A percentile compares a stretch with the other conserved stretches of the same genome.
phyloP scores from a whole-genome alignment of 2,888 invertebrate species.

The Saturnia japonica region DNA sequence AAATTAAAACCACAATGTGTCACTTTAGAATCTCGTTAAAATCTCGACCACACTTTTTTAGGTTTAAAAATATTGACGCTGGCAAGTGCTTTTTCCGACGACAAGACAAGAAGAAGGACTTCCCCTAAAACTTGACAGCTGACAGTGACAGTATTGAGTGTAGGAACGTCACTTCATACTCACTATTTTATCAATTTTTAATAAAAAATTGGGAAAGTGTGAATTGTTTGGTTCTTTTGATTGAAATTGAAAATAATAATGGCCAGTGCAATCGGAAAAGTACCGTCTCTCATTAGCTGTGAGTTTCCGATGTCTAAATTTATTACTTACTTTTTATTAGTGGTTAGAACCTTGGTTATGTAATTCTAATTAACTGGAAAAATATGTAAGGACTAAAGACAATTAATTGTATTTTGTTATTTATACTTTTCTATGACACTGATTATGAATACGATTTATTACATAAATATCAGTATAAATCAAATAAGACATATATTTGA shows the following conservation, averaged over 20 bases:
- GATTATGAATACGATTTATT: not conserved
- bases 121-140: not conserved
- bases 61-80: too few species aligned
- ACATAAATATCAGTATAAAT: not conserved
- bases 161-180: not conserved
- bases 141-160: slow-evolving; percentile 33
- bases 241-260: slow-evolving; percentile 62
- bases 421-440: not conserved
- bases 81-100: too few species aligned
- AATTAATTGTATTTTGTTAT: not conserved
- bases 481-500: not conserved
- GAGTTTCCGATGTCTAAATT: slow-evolving; percentile 44
- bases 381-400: not conserved
- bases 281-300: slow-evolving; percentile 67
- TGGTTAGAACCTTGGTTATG: slow-evolving; percentile 51
- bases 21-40: too few species aligned
- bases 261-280: slow-evolving; percentile 68
- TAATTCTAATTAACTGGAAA: slow-evolving; percentile 47
- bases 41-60: too few species aligned
- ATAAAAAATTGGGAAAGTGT: slow-evolving; percentile 52
- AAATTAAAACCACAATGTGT: too few species aligned
- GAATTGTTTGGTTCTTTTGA: slow-evolving; percentile 47
- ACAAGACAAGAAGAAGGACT: too few species aligned
- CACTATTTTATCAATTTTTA: slow-evolving; percentile 29
- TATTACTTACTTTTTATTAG: slow-evolving; percentile 26